Percentiles rank a stretch among this genome's conserved stretches.
These are phyloP conservation scores for Coleophora flavipennella DNA, from an alignment of 2,888 invertebrate genomes.

Conservation along the genomic window DNA sequence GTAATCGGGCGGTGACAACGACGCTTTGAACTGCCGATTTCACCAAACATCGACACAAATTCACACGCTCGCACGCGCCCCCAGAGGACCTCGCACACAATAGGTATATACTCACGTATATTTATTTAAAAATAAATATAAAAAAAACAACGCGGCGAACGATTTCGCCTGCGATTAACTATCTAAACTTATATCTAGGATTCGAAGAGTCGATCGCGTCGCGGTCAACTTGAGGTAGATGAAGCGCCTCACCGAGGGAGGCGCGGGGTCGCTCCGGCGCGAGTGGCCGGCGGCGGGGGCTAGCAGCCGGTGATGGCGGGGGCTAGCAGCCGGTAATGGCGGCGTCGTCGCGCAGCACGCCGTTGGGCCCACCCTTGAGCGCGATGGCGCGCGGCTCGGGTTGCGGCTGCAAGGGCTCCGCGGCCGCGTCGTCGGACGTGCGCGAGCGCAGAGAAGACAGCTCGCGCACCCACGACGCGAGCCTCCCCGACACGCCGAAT, in stretches of 20 bases:
- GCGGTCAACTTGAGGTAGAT: conserved; percentile 49
- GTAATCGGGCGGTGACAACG: no score
- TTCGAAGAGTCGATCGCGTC: conserved; percentile 52
- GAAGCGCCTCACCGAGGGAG: conserved; percentile 12
- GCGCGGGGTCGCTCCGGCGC: conserved; percentile 6
- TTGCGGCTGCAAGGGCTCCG: conserved; percentile 34
- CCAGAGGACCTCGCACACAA: background rate
- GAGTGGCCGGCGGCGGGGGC: conserved; percentile 7
- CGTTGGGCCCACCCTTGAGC: conserved; percentile 32
- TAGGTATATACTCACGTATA: no score
- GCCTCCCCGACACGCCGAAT: conserved; percentile 66
- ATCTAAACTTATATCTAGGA: conserved; percentile 59
- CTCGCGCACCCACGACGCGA: conserved; percentile 67
- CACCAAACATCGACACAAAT: background rate
- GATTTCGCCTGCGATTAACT: conserved; percentile 35
- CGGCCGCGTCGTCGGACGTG: conserved; percentile 50
- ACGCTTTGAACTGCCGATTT: background rate
- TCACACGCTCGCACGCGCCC: background rate
- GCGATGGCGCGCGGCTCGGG: conserved; percentile 14
- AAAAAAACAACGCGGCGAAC: conserved; percentile 23
- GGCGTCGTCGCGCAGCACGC: conserved; percentile 18
- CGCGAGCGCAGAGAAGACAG: conserved; percentile 59
- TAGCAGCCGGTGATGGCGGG: conserved; percentile 7
- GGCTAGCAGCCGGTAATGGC: conserved; percentile 20
- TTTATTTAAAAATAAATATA: no score